Evolutionary conservation across 1,140 invertebrate species (phyloP), one percentile per base, ranked within the genome.

Genomic region (Drosophila pectinifera): DNA sequence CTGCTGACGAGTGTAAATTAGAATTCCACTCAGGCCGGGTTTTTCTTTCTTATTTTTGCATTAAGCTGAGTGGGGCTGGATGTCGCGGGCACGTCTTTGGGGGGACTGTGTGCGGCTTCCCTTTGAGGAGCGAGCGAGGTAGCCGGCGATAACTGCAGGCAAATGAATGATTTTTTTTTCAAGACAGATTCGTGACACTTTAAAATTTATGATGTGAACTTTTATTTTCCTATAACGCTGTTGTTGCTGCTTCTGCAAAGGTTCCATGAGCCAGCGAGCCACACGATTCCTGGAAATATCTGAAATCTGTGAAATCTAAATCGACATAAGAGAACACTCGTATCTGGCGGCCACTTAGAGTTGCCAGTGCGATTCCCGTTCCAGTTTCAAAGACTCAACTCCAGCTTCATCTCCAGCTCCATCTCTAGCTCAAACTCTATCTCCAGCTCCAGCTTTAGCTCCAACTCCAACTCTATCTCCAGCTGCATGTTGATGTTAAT

Each of bases 141-240:
- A 59, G 80, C 83, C 73, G 73, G 13, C 63, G 36, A 68, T 51
- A 59, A 86, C 83, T 83, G 68, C 80, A 64, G 80, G 85, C 80
- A 77, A 73, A 89, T 80, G 80, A 84, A 89, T 90, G 85, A 90
- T 84, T 80, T 89, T 80, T 89, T 80, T 79, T 85, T 79, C 26
- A 64, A 73, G 84, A 89, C 84, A 89, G 84, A 90, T 84, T 89
- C 84, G 84, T 89, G 84, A 89, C 84, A 89, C 84, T 89, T 89
- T 90, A 84, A 89, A 76, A 89, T 89, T 90, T 89, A 89, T 90
- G 84, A 89, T 89, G 84, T 89, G 84, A 89, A 89, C 85, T 89
- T 89, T 84, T 84, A 73, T 84, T 69, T 67, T 64, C 54, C 41
- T 55, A 28, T 24, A 68, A 51, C 28, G 28, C 8, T 31, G 28